These are phyloP conservation scores for Drosophila insularis DNA, from an alignment of 1,140 invertebrate genomes.

Conservation along the genomic window DNA sequence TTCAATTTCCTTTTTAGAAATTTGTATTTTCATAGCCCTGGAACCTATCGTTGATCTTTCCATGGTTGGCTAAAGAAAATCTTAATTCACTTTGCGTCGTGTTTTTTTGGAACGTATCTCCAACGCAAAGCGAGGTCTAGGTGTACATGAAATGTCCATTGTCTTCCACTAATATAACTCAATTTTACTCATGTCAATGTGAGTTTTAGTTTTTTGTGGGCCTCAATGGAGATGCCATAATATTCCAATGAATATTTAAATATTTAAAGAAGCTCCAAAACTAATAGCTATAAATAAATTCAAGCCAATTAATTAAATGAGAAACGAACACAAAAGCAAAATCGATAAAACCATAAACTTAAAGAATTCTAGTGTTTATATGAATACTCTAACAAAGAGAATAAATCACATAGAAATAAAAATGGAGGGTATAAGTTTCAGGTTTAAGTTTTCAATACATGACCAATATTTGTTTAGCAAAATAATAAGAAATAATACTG, in stretches of 20 bases:
- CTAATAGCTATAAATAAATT: conserved; percentile 58
- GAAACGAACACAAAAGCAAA: conserved; percentile 22
- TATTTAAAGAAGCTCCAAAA: conserved; percentile 48
- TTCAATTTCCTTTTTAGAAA: no score
- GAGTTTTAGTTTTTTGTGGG: background rate
- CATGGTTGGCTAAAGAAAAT: no score
- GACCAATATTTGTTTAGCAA: no score
- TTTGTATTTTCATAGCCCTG: no score
- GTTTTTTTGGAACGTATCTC: no score
- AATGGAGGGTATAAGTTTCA: no score
- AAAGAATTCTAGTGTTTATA: background rate
- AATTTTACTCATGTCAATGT: background rate
- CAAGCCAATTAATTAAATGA: conserved; percentile 65
- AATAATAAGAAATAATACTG: no score
- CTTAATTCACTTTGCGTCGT: no score
- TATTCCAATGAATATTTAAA: conserved; percentile 60
- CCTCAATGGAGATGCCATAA: conserved; percentile 31
- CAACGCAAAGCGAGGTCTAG: no score
- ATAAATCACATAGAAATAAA: background rate
- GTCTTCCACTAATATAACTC: conserved; percentile 1
- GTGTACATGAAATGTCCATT: conserved; percentile 6
- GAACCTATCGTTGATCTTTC: no score
- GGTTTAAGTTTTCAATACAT: no score
- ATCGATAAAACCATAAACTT: background rate
- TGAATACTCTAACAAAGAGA: background rate